A percentile compares a stretch with the other conserved stretches of the same genome.
Evolutionary conservation across 2,113 vertebrate species (phyloP).

Genomic region (Platichthys flesus): DNA sequence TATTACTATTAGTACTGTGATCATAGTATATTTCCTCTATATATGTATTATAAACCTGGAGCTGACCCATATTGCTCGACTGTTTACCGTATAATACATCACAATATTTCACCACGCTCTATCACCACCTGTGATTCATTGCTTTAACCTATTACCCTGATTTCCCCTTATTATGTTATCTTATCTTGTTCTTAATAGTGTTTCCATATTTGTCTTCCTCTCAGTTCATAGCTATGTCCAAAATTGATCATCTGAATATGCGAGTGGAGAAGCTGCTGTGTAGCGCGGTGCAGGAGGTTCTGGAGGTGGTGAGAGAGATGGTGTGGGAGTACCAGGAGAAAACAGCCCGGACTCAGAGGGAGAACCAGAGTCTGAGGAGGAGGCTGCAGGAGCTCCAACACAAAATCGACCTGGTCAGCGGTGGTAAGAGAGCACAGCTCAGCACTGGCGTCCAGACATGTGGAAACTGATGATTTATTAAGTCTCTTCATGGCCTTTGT

Average conservation of each 20-base stretch:
- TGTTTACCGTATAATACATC: too few relatives aligned
- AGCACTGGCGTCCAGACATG: conserved; percentile 8
- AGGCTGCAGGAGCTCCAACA: conserved; percentile 70
- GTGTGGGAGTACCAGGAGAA: conserved; percentile 78
- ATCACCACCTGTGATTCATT: too few relatives aligned
- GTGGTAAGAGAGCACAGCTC: conserved; percentile 57
- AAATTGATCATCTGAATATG: conserved; percentile 73
- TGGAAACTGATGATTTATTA: not conserved
- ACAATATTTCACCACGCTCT: too few relatives aligned
- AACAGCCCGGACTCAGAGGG: conserved; percentile 73
- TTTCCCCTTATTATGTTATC: too few relatives aligned
- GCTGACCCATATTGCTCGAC: too few relatives aligned
- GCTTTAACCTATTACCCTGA: too few relatives aligned
- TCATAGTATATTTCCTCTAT: too few relatives aligned
- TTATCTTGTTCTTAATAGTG: too few relatives aligned
- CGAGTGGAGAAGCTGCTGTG: conserved; percentile 75
- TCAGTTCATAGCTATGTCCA: conserved; percentile 62
- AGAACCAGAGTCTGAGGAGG: conserved; percentile 74
- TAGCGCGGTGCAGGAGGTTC: conserved; percentile 74
- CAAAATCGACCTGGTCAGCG: conserved; percentile 28
- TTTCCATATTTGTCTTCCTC: too few relatives aligned
- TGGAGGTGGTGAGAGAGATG: conserved; percentile 78
- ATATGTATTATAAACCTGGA: too few relatives aligned
- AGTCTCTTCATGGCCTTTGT: not conserved
- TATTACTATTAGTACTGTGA: too few relatives aligned